These are phyloP conservation scores for Malurus cyaneus DNA, from an alignment of 2,113 vertebrate genomes.

Conservation along the genomic window DNA sequence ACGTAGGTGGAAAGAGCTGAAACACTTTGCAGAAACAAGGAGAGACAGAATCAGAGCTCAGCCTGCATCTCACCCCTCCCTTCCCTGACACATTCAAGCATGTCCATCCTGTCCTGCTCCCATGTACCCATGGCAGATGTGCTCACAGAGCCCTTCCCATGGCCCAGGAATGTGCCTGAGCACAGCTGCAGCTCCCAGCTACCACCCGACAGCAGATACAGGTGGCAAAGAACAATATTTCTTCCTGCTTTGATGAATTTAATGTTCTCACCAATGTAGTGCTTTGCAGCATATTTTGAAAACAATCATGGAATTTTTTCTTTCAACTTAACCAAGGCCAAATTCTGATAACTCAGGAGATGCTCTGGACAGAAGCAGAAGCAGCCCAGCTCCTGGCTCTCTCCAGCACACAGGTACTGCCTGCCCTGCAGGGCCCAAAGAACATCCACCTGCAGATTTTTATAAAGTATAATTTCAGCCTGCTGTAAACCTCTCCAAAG, in stretches of 20 bases:
- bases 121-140: rapidly evolving
- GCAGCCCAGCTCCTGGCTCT: neutral
- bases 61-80: neutral
- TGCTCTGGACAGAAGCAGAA: neutral
- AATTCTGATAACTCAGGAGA: neutral
- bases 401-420: neutral
- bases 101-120: neutral
- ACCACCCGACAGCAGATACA: neutral
- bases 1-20: neutral
- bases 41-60: neutral
- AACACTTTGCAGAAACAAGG: neutral
- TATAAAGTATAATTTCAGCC: neutral
- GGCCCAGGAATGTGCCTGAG: neutral
- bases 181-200: rapidly evolving
- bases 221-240: rapidly evolving
- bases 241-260: neutral
- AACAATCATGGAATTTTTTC: neutral
- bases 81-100: neutral
- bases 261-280: neutral
- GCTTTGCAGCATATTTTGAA: neutral
- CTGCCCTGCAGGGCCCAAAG: neutral
- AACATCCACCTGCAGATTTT: neutral
- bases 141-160: neutral
- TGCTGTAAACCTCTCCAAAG: neutral
- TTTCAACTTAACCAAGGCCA: neutral